These are phyloP conservation scores for Bombus sibiricus DNA, from an alignment of 1,140 invertebrate species.

Conservation along the genomic window DNA sequence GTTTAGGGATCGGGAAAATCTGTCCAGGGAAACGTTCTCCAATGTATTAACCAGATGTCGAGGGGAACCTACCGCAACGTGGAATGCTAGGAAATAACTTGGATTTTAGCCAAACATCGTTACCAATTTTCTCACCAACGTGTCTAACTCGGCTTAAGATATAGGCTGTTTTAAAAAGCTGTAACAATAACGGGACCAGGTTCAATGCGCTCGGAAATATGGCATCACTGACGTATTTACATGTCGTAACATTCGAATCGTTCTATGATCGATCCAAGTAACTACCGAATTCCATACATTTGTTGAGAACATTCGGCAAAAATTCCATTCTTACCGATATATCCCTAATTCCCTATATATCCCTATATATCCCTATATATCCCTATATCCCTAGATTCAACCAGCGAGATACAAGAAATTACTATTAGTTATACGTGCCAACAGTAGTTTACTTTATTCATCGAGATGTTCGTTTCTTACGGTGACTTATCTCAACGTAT, in stretches of 20 bases:
- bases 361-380: too few relatives aligned
- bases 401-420: neutral
- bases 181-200: neutral
- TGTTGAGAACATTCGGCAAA: too few relatives aligned
- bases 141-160: neutral
- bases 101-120: constrained; percentile 41
- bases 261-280: neutral
- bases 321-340: neutral
- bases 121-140: constrained; percentile 42
- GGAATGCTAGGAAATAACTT: constrained; percentile 54
- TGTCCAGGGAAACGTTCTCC: neutral
- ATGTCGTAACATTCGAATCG: neutral
- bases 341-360: too few relatives aligned
- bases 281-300: neutral
- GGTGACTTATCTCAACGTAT: neutral
- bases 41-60: constrained; percentile 23
- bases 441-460: neutral
- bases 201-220: neutral
- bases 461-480: neutral
- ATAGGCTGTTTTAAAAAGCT: neutral
- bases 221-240: too few relatives aligned
- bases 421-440: too few relatives aligned
- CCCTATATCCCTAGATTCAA: neutral
- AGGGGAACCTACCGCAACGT: constrained; percentile 21
- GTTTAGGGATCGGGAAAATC: constrained; percentile 24